These are phyloP conservation scores for Varanus salvator DNA, from an alignment of 2,113 vertebrate genomes.

Conservation along the genomic window DNA sequence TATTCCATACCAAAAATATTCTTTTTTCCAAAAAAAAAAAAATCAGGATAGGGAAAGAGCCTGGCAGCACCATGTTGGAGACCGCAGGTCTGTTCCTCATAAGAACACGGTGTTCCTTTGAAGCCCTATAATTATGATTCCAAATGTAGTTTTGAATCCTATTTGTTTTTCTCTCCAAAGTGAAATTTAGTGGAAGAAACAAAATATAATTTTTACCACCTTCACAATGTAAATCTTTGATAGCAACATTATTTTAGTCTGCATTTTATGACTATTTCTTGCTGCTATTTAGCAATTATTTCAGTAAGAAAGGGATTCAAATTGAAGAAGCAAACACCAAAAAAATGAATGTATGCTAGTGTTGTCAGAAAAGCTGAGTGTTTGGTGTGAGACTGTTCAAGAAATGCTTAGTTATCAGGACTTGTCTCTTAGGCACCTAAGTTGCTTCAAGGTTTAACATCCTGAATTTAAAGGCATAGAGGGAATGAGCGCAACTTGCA, in stretches of 20 bases:
- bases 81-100: background rate
- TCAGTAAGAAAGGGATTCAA: background rate
- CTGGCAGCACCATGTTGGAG: too few relatives aligned
- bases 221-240: background rate
- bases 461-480: background rate
- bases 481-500: background rate
- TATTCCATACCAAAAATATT: too few relatives aligned
- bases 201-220: background rate
- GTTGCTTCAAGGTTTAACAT: background rate
- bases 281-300: background rate
- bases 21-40: too few relatives aligned
- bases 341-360: background rate
- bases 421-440: background rate
- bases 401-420: background rate
- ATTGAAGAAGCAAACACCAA: background rate
- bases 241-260: background rate
- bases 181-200: background rate
- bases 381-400: background rate
- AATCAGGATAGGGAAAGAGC: too few relatives aligned
- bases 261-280: background rate
- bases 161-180: background rate
- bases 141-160: background rate
- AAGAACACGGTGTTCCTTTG: background rate
- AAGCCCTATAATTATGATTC: background rate
- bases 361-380: background rate